A percentile compares a stretch with the other conserved stretches of the same genome.
These are phyloP conservation scores for Syrista parreyssii DNA, from an alignment of 2,888 invertebrate genomes.

Conservation along the genomic window DNA sequence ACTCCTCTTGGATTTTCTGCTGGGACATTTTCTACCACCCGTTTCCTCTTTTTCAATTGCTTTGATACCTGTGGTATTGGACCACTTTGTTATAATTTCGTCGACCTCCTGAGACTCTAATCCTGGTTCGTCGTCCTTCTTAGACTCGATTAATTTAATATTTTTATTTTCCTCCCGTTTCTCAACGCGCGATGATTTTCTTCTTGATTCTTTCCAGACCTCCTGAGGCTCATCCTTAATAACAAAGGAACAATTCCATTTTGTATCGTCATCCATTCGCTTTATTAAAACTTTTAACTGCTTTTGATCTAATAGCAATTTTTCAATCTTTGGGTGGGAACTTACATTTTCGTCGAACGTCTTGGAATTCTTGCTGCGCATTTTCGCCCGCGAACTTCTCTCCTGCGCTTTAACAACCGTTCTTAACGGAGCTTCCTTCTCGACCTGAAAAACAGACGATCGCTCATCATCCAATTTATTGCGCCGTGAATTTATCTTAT, in stretches of 20 bases:
- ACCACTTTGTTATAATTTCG: neutral
- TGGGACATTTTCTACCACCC: neutral
- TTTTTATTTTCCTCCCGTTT: neutral
- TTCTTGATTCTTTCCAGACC: neutral
- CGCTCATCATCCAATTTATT: slow-evolving; percentile 12
- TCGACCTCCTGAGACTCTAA: neutral
- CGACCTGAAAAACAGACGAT: slow-evolving; percentile 31
- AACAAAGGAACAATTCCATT: neutral
- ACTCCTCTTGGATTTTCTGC: neutral
- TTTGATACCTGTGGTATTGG: neutral
- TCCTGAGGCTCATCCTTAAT: neutral
- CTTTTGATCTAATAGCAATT: neutral
- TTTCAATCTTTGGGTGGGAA: neutral
- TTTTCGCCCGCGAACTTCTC: neutral
- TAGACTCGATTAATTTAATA: neutral
- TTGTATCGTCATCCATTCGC: neutral
- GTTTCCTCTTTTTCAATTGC: neutral
- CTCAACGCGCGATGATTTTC: neutral
- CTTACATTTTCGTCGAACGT: slow-evolving; percentile 6
- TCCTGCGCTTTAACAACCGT: neutral
- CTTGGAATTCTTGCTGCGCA: slow-evolving; percentile 7
- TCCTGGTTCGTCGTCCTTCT: neutral
- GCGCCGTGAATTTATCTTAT: neutral
- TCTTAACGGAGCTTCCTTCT: slow-evolving; percentile 12
- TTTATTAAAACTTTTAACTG: neutral